Conservation (phyloP, 2,888 invertebrate genomes). For the Kryphioiulus occultus region DNA sequence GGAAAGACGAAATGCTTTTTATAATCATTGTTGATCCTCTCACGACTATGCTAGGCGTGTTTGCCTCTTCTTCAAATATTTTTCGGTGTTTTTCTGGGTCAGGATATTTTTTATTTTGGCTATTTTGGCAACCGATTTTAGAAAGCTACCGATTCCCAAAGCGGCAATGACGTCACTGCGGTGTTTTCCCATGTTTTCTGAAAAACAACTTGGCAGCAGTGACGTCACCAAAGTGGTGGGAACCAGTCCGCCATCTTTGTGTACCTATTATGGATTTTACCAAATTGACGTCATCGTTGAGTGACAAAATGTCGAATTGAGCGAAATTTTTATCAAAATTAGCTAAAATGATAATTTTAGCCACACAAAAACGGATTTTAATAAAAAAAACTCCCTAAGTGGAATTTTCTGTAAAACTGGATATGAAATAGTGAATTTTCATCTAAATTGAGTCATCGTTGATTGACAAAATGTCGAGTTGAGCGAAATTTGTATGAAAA, state of each 20-base stretch:
- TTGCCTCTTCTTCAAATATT: not conserved
- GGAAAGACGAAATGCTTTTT: not conserved
- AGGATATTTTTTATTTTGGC: not conserved
- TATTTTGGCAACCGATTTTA: not conserved
- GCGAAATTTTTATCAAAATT: no score
- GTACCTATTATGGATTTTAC: no score
- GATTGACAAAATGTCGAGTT: no score
- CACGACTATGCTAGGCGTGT: not conserved
- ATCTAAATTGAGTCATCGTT: no score
- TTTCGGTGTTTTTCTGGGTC: conserved; percentile 26
- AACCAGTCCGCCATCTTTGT: not conserved
- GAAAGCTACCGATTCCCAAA: not conserved
- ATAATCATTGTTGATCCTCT: conserved; percentile 1
- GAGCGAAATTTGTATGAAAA: no score
- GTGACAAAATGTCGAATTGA: no score
- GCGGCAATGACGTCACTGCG: not conserved
- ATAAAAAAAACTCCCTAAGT: no score
- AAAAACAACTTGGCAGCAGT: not conserved
- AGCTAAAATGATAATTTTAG: no score
- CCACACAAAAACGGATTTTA: no score
- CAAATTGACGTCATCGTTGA: no score
- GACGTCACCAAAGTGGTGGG: not conserved
- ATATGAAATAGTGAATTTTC: no score
- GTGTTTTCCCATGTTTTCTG: not conserved
- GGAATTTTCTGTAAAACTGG: no score